These are phyloP conservation scores for Eumerus sabulonum DNA, from an alignment of 2,888 invertebrate genomes.

Conservation along the genomic window DNA sequence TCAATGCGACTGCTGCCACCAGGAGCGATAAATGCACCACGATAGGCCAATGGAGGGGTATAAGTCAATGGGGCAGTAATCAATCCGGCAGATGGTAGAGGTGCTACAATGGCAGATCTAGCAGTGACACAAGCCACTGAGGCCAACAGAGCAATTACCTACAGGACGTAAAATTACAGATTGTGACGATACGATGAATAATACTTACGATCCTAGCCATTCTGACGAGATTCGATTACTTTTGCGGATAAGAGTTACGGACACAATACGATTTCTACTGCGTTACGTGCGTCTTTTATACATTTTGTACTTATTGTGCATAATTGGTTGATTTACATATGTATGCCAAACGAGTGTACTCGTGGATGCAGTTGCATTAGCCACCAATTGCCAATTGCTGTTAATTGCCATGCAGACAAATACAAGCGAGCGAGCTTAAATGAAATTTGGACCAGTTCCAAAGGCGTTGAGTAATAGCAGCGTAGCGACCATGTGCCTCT, in stretches of 20 bases:
- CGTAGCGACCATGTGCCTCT: too few species aligned
- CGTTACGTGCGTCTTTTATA: slow-evolving; percentile 42
- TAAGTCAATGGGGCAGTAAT: slow-evolving; percentile 43
- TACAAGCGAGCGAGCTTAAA: too few species aligned
- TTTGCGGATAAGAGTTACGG: slow-evolving; percentile 26
- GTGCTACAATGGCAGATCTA: slow-evolving; percentile 43
- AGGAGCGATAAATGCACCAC: slow-evolving; percentile 34
- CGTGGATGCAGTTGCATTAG: too few species aligned
- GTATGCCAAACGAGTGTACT: too few species aligned
- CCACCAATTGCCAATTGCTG: too few species aligned
- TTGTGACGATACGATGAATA: not conserved
- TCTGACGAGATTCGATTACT: slow-evolving; percentile 11
- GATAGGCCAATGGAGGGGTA: slow-evolving; percentile 50
- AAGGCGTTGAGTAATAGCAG: too few species aligned
- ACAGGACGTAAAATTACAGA: not conserved
- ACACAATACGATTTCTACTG: slow-evolving; percentile 22
- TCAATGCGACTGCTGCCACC: slow-evolving; percentile 58
- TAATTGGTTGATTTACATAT: too few species aligned
- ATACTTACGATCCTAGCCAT: slow-evolving; percentile 55
- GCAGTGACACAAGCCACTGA: slow-evolving; percentile 58
- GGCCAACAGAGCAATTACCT: slow-evolving; percentile 56
- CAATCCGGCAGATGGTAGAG: slow-evolving; percentile 40
- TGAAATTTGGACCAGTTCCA: too few species aligned
- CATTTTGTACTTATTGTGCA: too few species aligned
- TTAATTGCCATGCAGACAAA: too few species aligned